phyloP scores from a whole-genome alignment of 2,113 vertebrate genomes.

The Shinisaurus crocodilurus region DNA sequence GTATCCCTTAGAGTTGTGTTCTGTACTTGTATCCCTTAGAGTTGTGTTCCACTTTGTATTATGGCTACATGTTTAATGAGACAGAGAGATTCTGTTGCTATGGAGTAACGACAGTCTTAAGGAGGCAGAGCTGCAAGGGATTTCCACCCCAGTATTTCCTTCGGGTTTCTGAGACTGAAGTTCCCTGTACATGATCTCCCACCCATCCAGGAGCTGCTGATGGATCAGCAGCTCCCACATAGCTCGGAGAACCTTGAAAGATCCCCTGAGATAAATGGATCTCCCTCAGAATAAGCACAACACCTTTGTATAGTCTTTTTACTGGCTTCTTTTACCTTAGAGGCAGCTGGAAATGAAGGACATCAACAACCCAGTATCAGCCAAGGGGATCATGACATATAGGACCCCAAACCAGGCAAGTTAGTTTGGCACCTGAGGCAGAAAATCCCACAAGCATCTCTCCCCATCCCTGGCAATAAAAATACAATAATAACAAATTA shows the following conservation, averaged over 20 bases:
- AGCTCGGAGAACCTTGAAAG: not conserved
- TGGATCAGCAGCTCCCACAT: not conserved
- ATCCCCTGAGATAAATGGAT: conserved; percentile 28
- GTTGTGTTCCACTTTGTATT: conserved; percentile 40
- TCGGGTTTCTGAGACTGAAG: not conserved
- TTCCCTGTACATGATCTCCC: not conserved
- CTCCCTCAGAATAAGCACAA: conserved; percentile 30
- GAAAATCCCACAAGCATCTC: no score
- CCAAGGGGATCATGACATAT: no score
- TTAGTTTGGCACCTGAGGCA: no score
- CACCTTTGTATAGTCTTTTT: not conserved
- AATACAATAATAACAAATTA: no score
- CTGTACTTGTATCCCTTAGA: conserved; percentile 3
- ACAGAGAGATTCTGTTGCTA: conserved; percentile 41
- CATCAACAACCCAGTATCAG: not conserved
- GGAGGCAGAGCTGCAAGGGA: not conserved
- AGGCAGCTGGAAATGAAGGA: not conserved
- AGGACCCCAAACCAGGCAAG: no score
- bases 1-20: conserved; percentile 37
- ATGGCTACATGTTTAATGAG: conserved; percentile 40
- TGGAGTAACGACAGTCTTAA: not conserved
- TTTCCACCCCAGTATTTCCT: conserved; percentile 4
- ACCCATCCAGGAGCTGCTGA: not conserved
- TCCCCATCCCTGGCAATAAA: no score
- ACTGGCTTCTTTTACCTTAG: no score